Percentiles rank a stretch among this genome's conserved stretches.
Evolutionary conservation across 2,797 vertebrate genomes (phyloP).

Genomic region (Tragopan temminckii): DNA sequence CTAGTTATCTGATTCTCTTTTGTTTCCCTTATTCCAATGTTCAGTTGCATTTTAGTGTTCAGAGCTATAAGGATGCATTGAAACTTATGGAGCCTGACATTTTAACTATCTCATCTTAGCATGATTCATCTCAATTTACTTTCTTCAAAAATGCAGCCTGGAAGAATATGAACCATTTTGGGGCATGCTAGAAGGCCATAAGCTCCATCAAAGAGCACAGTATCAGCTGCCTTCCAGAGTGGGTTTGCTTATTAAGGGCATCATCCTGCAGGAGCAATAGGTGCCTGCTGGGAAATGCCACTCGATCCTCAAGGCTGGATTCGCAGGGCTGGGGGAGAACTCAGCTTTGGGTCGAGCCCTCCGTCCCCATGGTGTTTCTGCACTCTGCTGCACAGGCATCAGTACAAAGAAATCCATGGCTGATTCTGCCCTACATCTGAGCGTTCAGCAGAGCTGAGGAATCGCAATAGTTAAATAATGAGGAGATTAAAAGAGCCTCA

Average conservation of each 20-base stretch:
- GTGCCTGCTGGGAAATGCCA: background rate
- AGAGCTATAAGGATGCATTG: constrained; percentile 77
- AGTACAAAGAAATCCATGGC: constrained; percentile 19
- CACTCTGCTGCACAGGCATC: background rate
- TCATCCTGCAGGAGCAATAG: constrained; percentile 2
- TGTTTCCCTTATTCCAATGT: constrained; percentile 77
- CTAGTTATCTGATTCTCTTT: constrained; percentile 71
- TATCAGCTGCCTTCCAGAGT: constrained; percentile 29
- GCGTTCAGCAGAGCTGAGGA: background rate
- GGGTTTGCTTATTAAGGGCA: constrained; percentile 22
- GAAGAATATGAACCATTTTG: constrained; percentile 66
- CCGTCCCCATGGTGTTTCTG: background rate
- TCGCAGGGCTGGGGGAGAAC: background rate
- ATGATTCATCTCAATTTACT: constrained; percentile 82
- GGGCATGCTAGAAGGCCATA: constrained; percentile 66
- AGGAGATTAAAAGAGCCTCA: constrained; percentile 30
- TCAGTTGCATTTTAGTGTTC: constrained; percentile 78
- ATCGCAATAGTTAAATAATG: background rate
- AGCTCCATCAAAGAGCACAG: constrained; percentile 43
- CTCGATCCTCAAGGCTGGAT: background rate
- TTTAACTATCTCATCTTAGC: constrained; percentile 78
- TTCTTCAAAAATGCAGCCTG: constrained; percentile 75
- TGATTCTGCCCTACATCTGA: background rate
- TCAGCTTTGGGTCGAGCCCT: background rate
- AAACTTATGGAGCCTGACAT: constrained; percentile 79